Conservation (phyloP, 1,140 invertebrate genomes). For the Neoseiulus cucumeris region DNA sequence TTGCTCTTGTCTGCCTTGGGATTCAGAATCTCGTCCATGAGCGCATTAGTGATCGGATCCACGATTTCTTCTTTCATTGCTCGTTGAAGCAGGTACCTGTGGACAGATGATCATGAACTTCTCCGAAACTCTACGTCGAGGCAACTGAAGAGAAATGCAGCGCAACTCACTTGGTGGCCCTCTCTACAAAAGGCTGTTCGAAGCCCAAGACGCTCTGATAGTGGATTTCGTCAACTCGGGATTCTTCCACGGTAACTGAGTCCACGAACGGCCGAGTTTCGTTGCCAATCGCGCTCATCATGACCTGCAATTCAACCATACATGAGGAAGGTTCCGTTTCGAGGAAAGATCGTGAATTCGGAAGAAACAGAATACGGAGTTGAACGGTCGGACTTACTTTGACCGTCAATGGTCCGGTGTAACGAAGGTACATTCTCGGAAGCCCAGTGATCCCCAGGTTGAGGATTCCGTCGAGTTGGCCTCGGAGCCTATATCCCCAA, state of each 20-base stretch:
- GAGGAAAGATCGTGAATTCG: no score
- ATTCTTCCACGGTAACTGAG: neutral
- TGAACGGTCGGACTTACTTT: neutral
- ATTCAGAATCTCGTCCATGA: neutral
- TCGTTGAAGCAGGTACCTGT: neutral
- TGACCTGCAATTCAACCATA: neutral
- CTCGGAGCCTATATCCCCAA: neutral
- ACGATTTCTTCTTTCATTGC: conserved; percentile 1
- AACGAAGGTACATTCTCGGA: neutral
- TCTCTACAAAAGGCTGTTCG: neutral
- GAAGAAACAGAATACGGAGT: no score
- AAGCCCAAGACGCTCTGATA: conserved; percentile 8
- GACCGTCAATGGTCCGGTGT: neutral
- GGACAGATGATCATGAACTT: no score
- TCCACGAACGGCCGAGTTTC: neutral
- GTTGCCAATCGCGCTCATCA: neutral
- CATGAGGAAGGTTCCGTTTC: no score
- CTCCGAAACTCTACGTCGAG: no score
- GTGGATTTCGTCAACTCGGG: neutral
- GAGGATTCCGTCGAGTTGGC: neutral
- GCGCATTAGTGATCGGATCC: neutral
- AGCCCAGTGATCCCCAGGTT: neutral
- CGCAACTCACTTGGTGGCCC: neutral
- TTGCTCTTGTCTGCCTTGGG: conserved; percentile 7
- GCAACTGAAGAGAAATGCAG: no score